Conservation (phyloP, 2,797 vertebrate species). For the Alca torda region DNA sequence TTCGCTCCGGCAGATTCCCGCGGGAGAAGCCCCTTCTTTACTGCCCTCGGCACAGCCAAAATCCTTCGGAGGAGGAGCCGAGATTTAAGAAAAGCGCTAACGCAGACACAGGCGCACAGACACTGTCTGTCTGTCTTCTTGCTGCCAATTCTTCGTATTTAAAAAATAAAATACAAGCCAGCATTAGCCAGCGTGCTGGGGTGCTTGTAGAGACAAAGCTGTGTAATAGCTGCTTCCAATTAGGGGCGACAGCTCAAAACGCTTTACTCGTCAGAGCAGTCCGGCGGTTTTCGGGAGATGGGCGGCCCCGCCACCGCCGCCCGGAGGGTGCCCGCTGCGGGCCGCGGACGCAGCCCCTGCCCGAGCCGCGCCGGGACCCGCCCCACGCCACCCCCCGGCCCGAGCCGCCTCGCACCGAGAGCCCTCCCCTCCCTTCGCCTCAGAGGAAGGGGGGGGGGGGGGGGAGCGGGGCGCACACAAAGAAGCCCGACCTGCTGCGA, state of each 20-base stretch:
- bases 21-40: neutral
- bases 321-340: neutral
- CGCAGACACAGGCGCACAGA: neutral
- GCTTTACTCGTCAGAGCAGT: neutral
- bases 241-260: neutral
- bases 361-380: neutral
- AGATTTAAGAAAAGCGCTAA: neutral
- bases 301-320: neutral
- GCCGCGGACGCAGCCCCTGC: neutral
- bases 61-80: rapidly evolving
- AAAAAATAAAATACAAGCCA: rapidly evolving
- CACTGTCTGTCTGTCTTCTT: neutral
- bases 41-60: neutral
- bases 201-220: neutral
- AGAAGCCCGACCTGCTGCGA: neutral
- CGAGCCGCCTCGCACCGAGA: neutral
- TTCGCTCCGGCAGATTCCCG: neutral
- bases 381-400: neutral
- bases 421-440: neutral
- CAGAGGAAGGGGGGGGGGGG: neutral
- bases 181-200: rapidly evolving
- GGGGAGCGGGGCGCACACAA: neutral
- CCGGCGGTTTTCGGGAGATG: neutral
- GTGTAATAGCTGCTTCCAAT: neutral
- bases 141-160: neutral